These are phyloP conservation scores for Pitta sordida DNA, from an alignment of 2,113 vertebrate genomes.

Conservation along the genomic window DNA sequence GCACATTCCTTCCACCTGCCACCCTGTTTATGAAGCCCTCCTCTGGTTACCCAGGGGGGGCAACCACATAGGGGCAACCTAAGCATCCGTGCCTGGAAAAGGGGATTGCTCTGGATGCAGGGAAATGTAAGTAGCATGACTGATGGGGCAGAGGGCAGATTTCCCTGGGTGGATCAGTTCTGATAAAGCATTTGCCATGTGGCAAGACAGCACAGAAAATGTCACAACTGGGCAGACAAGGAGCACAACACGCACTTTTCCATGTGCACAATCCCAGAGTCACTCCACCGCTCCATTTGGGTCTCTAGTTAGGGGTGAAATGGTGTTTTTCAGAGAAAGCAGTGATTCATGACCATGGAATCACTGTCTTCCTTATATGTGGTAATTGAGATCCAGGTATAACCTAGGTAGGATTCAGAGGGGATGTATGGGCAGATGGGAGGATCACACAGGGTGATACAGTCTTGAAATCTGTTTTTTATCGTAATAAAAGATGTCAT, in stretches of 20 bases:
- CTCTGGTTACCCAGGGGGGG: not conserved
- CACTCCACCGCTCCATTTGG: rapidly evolving
- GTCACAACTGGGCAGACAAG: not conserved
- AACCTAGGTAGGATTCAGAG: not conserved
- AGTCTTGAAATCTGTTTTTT: not conserved
- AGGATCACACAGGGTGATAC: not conserved
- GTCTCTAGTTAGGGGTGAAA: not conserved
- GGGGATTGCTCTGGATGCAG: not conserved
- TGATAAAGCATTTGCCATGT: rapidly evolving
- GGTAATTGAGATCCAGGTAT: not conserved
- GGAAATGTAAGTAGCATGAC: not conserved
- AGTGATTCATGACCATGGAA: not conserved
- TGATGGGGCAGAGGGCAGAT: not conserved
- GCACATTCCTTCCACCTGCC: not conserved
- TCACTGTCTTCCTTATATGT: not conserved
- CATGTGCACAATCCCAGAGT: not conserved
- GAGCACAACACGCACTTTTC: not conserved
- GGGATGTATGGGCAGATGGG: not conserved
- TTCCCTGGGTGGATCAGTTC: not conserved
- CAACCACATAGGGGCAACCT: not conserved
- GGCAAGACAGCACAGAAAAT: not conserved
- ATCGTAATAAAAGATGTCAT: not conserved
- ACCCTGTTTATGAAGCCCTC: not conserved
- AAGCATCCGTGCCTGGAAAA: not conserved
- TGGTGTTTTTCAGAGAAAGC: not conserved